Evolutionary conservation across 37 sponge, comb jelly and placozoan genomes (phyloP).

Genomic region (Oscarella lobularis): DNA sequence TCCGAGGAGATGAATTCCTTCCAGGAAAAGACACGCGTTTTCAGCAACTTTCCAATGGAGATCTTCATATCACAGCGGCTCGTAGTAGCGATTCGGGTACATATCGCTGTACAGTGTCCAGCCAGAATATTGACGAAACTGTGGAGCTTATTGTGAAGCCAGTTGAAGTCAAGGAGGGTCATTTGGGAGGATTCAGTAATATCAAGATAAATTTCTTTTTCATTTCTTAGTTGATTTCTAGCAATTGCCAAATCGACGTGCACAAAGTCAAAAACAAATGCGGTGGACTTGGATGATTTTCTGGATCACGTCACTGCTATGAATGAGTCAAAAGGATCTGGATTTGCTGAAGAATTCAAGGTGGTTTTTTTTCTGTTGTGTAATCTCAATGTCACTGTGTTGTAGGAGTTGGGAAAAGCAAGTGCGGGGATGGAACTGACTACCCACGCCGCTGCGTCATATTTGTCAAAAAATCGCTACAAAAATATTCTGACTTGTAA

Average conservation of each 20-base stretch:
- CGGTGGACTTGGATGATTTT: constrained; percentile 5
- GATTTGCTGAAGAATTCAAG: constrained; percentile 28
- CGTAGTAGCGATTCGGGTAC: neutral
- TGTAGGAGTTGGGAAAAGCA: no score
- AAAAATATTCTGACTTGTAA: constrained; percentile 2
- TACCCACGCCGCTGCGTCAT: neutral
- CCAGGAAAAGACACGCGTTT: neutral
- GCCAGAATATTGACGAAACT: neutral
- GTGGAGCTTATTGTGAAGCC: constrained; percentile 7
- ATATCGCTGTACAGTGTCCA: neutral
- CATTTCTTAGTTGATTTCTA: no score
- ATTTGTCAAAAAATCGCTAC: constrained; percentile 11
- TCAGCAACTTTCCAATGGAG: neutral
- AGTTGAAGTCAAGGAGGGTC: neutral
- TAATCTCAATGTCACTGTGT: neutral
- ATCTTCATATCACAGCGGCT: neutral
- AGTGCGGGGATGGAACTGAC: no score
- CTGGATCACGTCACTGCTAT: constrained; percentile 4
- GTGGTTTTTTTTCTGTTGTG: neutral
- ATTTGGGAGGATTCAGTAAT: no score
- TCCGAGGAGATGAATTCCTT: neutral
- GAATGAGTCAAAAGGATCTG: neutral
- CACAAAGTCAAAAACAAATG: neutral
- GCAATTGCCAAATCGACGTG: no score
- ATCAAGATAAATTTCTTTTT: no score